Evolutionary conservation across 2,888 invertebrate genomes (phyloP), one percentile per base, ranked within the genome.

Genomic region (Epinotia bilunana): DNA sequence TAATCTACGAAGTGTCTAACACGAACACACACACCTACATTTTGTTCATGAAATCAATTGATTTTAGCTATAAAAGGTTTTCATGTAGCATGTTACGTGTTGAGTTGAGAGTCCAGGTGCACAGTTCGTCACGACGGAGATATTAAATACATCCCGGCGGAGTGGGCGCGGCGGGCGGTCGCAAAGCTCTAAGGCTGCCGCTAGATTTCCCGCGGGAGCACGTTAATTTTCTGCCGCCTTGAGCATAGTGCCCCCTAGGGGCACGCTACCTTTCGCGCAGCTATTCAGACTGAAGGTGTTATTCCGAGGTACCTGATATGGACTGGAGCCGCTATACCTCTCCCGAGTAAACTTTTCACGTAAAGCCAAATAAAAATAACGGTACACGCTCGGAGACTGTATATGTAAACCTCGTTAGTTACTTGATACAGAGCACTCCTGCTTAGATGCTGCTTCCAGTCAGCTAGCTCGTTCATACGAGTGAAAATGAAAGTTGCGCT

Each of bases 191-290:
- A 90, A 95, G 92, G 93, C 94, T 93, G 94, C 86, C 90, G 91
- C 92, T 94, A 95, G 95, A 95, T 95, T 95, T 95, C 95, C 95
- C 95, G 84, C 82, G 95, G 93, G 95, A 87, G 94, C 94, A 94
- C 95, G 95, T 96, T 96, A 96, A 96, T 96, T 96, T 96, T 96
- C 96, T 95, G 95, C 95, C 95, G 95, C 95, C 95, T 95, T 96
- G 96, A 95, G 95, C 95, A 95, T 95, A 96, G 94, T 95, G 95
- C 95, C 92, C 95, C 91, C 95, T 80, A 83, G 95, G 95, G 95
- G 94, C 93, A 86, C 88, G 87, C 91, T 94, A 94, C 94, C 94
- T 94, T 93, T 94, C 93, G 89, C 90, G 90, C 86, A 91, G 88
- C 91, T 90, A 90, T 93, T 92, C 93, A 91, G 87, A 89, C 90